These are phyloP conservation scores for Silurus lanzhouensis DNA, from an alignment of 2,797 vertebrate species.

Conservation along the genomic window DNA sequence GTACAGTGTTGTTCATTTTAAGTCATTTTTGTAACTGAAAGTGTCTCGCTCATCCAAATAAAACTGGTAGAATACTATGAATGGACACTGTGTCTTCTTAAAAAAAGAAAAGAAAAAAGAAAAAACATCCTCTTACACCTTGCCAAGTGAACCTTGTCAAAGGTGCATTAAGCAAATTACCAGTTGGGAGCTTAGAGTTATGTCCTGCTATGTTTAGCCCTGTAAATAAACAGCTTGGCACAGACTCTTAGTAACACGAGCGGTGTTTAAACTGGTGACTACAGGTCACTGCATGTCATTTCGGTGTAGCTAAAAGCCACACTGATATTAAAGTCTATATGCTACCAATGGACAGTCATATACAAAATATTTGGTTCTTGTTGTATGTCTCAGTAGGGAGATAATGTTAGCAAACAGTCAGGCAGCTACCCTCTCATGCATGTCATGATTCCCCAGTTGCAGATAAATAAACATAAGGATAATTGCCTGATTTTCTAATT, in stretches of 20 bases:
- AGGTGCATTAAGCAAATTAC: not conserved
- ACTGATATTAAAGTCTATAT: not conserved
- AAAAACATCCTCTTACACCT: not conserved
- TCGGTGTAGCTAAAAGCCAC: not conserved
- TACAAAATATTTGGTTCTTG: not conserved
- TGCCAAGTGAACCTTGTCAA: not conserved
- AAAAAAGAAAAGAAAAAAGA: not conserved
- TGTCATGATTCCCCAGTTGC: not conserved
- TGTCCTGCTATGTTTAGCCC: not conserved
- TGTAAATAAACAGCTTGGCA: not conserved
- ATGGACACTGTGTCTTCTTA: not conserved
- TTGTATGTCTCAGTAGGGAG: not conserved
- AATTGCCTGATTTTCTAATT: not conserved
- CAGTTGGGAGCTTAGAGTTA: not conserved
- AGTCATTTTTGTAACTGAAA: slow-evolving; percentile 87
- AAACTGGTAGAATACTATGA: slow-evolving; percentile 73
- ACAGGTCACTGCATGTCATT: not conserved
- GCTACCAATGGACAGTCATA: not conserved
- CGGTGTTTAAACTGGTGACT: not conserved
- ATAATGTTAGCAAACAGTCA: not conserved
- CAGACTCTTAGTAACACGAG: slow-evolving; percentile 10
- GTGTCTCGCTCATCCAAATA: slow-evolving; percentile 86
- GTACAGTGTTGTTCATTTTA: slow-evolving; percentile 86
- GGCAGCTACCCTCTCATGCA: not conserved
- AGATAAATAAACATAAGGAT: not conserved